These are phyloP conservation scores for Thera britannica DNA, from an alignment of 2,888 invertebrate genomes.

Conservation along the genomic window DNA sequence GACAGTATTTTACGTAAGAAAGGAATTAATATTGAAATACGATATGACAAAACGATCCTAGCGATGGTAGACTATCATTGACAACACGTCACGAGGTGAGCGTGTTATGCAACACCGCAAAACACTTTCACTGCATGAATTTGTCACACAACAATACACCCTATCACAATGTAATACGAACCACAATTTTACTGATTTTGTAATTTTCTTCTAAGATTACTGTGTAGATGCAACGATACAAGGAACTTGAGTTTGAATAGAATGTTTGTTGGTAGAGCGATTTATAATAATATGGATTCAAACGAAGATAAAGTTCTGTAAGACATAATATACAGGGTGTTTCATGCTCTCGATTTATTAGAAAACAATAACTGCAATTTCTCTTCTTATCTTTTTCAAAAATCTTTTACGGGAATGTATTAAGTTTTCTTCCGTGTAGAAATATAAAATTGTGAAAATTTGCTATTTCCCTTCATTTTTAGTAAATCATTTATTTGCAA, in stretches of 20 bases:
- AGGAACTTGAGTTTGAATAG: conserved; percentile 21
- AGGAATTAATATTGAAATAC: conserved; percentile 2
- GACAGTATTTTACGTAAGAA: not conserved
- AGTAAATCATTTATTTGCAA: no score
- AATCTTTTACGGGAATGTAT: no score
- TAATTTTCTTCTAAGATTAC: conserved; percentile 42
- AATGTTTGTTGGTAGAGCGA: conserved; percentile 15
- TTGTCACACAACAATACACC: conserved; percentile 51
- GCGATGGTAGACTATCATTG: conserved; percentile 50
- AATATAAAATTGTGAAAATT: no score
- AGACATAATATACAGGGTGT: no score
- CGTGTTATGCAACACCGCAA: conserved; percentile 69
- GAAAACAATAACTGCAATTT: no score
- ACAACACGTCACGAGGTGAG: conserved; percentile 62
- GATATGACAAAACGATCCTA: conserved; percentile 37
- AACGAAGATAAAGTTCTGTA: conserved; percentile 22
- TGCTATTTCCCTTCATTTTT: no score
- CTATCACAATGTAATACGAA: conserved; percentile 39
- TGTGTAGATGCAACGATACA: conserved; percentile 5
- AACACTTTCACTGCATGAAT: conserved; percentile 71
- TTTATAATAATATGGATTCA: conserved; percentile 28
- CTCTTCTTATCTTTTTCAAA: no score
- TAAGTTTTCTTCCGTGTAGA: no score
- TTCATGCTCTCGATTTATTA: no score
- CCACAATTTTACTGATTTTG: conserved; percentile 9